phyloP scores from a whole-genome alignment of 2,797 vertebrate genomes.

The Carcharodon carcharias region DNA sequence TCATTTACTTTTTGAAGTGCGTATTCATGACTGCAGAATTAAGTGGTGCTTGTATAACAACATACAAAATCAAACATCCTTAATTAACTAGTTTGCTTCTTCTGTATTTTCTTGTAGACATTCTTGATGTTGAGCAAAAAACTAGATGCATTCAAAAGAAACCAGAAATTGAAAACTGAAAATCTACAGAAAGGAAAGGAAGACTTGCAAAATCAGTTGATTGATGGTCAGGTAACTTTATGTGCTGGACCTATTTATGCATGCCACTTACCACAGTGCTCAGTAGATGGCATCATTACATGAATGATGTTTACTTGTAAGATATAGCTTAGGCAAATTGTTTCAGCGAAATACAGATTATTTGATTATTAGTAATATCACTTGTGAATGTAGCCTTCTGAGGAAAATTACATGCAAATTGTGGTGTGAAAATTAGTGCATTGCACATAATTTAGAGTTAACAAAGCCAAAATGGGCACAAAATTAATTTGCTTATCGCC shows the following conservation, averaged over 20 bases:
- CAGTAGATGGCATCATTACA: constrained; percentile 63
- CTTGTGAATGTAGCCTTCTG: neutral
- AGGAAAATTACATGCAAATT: neutral
- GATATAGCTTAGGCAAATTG: neutral
- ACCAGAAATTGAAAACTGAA: too few species aligned
- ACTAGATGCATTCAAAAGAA: neutral
- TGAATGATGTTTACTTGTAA: constrained; percentile 52
- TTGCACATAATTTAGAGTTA: neutral
- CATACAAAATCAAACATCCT: neutral
- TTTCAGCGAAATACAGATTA: neutral
- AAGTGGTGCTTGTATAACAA: neutral
- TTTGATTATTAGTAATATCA: neutral
- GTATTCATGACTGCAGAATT: neutral
- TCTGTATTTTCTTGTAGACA: neutral
- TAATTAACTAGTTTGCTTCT: neutral
- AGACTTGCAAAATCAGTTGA: constrained; percentile 41
- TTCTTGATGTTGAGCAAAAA: neutral
- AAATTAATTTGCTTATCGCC: neutral
- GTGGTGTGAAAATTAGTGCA: neutral
- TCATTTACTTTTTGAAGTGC: neutral
- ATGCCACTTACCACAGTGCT: constrained; percentile 44
- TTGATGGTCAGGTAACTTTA: constrained; percentile 5
- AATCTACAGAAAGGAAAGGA: constrained; percentile 37
- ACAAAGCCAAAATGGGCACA: neutral
- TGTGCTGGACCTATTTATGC: neutral